Conservation (phyloP, 2,113 vertebrate species). For the Clupea harengus region DNA sequence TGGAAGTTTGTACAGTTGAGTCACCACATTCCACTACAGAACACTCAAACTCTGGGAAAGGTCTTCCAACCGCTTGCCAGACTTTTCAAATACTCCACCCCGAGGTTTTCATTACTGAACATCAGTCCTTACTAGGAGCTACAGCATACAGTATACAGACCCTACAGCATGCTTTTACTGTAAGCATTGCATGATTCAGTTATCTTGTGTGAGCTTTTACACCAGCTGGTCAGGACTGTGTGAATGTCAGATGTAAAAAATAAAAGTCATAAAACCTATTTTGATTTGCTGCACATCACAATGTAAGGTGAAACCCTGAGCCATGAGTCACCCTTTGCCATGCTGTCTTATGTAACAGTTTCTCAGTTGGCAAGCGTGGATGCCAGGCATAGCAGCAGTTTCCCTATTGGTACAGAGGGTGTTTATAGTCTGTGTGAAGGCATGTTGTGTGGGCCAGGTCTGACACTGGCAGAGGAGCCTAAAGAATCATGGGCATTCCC, state of each 20-base stretch:
- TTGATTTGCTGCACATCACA: neutral
- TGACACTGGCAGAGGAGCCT: neutral
- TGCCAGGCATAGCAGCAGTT: neutral
- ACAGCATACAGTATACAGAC: neutral
- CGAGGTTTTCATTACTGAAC: neutral
- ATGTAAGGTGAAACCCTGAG: neutral
- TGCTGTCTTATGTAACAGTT: neutral
- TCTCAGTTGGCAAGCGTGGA: neutral
- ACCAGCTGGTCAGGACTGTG: too few species aligned
- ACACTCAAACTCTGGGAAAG: neutral
- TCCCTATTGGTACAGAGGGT: neutral
- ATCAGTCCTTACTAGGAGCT: neutral
- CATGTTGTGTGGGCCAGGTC: neutral
- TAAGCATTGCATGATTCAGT: neutral
- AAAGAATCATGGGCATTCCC: neutral
- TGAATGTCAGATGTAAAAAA: neutral
- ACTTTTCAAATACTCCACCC: neutral
- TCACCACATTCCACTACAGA: neutral
- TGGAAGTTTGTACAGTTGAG: neutral
- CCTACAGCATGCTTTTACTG: too few species aligned
- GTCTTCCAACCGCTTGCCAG: neutral
- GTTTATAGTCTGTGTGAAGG: neutral
- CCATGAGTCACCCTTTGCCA: neutral
- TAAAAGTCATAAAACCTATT: neutral
- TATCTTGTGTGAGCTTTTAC: neutral